Conservation (phyloP, 2,797 vertebrate genomes). For the Cuculus canorus region DNA sequence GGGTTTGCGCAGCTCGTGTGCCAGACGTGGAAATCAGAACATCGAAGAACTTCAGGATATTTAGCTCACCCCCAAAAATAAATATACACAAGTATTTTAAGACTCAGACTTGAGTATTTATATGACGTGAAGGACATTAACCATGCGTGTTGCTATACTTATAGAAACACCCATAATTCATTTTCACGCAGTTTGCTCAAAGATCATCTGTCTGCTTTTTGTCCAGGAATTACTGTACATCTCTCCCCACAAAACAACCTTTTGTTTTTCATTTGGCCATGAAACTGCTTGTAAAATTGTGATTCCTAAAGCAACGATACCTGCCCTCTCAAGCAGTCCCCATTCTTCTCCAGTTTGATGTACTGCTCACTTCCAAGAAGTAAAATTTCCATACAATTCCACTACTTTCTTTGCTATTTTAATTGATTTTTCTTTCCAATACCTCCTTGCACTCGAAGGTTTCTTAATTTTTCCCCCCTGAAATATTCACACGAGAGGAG, state of each 20-base stretch:
- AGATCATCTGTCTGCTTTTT: not conserved
- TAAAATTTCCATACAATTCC: not conserved
- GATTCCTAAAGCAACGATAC: not conserved
- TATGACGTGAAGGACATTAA: not conserved
- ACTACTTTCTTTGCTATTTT: not conserved
- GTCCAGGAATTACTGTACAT: not conserved
- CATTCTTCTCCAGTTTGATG: fast-evolving
- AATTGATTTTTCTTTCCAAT: not conserved
- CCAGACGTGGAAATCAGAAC: not conserved
- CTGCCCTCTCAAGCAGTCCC: not conserved
- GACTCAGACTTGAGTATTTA: too few species aligned
- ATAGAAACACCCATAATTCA: not conserved
- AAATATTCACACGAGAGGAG: not conserved
- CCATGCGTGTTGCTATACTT: fast-evolving
- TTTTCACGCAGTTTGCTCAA: not conserved
- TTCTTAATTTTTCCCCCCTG: not conserved
- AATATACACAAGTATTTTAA: fast-evolving
- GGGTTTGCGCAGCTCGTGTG: not conserved
- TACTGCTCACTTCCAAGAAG: not conserved
- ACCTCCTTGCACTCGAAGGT: not conserved
- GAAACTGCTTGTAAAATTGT: not conserved
- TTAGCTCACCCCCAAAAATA: not conserved
- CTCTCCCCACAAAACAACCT: not conserved
- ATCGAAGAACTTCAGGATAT: not conserved
- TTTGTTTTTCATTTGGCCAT: not conserved